Conservation (phyloP, 2,113 vertebrate species). For the Albula glossodonta region DNA sequence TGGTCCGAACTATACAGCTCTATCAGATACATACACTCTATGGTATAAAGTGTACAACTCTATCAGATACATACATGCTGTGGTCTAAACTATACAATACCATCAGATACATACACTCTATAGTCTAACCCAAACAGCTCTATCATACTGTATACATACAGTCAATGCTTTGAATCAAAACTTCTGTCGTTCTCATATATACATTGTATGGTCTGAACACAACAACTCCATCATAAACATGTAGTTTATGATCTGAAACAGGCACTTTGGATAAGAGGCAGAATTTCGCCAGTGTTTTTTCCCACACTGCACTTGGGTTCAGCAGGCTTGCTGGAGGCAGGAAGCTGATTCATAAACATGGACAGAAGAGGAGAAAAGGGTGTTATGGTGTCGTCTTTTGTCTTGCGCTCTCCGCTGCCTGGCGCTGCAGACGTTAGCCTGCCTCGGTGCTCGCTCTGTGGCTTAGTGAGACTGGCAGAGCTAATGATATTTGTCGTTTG, state of each 20-base stretch:
- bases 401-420: too few species aligned
- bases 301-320: not conserved
- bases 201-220: too few species aligned
- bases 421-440: too few species aligned
- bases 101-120: too few species aligned
- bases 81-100: too few species aligned
- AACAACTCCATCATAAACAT: too few species aligned
- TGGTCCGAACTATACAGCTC: too few species aligned
- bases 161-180: not conserved
- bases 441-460: constrained; percentile 45
- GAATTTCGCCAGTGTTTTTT: not conserved
- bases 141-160: not conserved
- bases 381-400: too few species aligned
- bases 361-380: not conserved
- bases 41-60: too few species aligned
- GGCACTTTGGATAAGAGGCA: not conserved
- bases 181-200: not conserved
- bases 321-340: not conserved
- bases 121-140: too few species aligned
- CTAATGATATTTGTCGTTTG: constrained; percentile 91
- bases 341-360: not conserved
- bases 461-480: constrained; percentile 77
- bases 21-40: too few species aligned
- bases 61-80: too few species aligned
- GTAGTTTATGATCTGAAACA: not conserved